phyloP scores from a whole-genome alignment of 2,797 vertebrate genomes.

The Crypturellus tataupa region DNA sequence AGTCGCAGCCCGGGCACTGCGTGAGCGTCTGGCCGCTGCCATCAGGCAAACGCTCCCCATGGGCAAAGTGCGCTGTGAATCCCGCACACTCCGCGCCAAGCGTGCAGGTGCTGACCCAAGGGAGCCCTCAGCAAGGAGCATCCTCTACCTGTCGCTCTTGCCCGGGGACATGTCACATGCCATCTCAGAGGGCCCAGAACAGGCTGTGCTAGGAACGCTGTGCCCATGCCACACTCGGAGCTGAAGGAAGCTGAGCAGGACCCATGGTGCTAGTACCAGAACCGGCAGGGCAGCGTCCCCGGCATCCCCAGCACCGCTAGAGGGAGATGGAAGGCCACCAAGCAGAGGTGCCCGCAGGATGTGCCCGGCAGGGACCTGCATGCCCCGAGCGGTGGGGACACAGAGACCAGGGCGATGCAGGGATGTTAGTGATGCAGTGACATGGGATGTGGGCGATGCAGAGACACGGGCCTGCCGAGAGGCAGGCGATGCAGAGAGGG shows the following conservation, averaged over 20 bases:
- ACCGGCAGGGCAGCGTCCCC: too few species aligned
- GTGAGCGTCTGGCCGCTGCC: neutral
- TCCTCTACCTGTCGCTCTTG: neutral
- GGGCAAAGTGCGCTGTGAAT: neutral
- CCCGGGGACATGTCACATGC: neutral
- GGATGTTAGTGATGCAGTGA: too few species aligned
- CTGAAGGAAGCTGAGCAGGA: too few species aligned
- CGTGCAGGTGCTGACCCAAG: accelerated
- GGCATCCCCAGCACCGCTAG: neutral
- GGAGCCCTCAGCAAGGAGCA: neutral
- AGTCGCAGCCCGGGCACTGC: too few species aligned
- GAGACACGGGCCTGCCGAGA: neutral
- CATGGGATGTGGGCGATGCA: too few species aligned
- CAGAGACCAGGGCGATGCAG: too few species aligned
- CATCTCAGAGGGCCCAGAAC: too few species aligned
- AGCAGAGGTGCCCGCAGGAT: neutral
- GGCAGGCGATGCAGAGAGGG: too few species aligned
- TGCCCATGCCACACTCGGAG: too few species aligned
- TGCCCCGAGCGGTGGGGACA: too few species aligned
- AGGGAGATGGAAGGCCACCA: neutral
- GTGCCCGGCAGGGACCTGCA: neutral
- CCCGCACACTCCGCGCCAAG: accelerated
- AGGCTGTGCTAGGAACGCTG: too few species aligned
- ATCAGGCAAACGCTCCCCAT: neutral
- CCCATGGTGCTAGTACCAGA: neutral